phyloP scores from a whole-genome alignment of 2,113 vertebrate species.

The western clawed frog (Xenopus tropicalis) region DNA sequence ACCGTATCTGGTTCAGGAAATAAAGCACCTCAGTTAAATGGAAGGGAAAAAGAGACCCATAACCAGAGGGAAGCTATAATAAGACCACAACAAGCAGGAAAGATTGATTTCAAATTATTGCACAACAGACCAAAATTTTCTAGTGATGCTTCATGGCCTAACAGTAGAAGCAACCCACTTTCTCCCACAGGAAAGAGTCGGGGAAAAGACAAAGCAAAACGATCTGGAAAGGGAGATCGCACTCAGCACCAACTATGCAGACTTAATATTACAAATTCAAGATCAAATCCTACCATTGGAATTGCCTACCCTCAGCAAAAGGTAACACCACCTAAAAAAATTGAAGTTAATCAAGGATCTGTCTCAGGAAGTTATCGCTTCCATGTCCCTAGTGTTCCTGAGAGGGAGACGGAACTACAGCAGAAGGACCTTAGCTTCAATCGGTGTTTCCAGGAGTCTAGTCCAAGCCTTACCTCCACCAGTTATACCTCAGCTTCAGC shows the following conservation, averaged over 20 bases:
- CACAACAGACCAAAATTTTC: slow-evolving; percentile 70
- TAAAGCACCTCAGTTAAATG: slow-evolving; percentile 55
- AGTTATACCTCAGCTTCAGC: slow-evolving; percentile 82
- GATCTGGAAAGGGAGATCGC: slow-evolving; percentile 68
- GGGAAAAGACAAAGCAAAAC: slow-evolving; percentile 68
- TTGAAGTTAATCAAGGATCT: slow-evolving; percentile 61
- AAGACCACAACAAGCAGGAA: slow-evolving; percentile 77
- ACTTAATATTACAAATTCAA: slow-evolving; percentile 72
- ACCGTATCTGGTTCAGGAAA: slow-evolving; percentile 56
- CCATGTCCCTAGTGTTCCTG: slow-evolving; percentile 70
- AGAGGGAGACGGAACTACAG: slow-evolving; percentile 70
- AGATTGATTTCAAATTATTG: slow-evolving; percentile 80
- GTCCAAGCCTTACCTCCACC: slow-evolving; percentile 72
- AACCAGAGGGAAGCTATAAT: slow-evolving; percentile 85
- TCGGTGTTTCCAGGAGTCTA: slow-evolving; percentile 75
- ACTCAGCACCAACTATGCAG: slow-evolving; percentile 81
- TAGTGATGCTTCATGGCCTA: slow-evolving; percentile 72
- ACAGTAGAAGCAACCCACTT: slow-evolving; percentile 66
- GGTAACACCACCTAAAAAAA: slow-evolving; percentile 75
- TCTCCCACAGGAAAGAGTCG: slow-evolving; percentile 72
- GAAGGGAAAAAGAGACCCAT: slow-evolving; percentile 70
- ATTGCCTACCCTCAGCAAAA: slow-evolving; percentile 82
- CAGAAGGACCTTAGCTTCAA: slow-evolving; percentile 73
- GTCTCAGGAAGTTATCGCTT: slow-evolving; percentile 73
- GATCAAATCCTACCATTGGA: slow-evolving; percentile 77